These are phyloP conservation scores for Bryconaethiops microstoma DNA, from an alignment of 2,797 vertebrate genomes.

Conservation along the genomic window DNA sequence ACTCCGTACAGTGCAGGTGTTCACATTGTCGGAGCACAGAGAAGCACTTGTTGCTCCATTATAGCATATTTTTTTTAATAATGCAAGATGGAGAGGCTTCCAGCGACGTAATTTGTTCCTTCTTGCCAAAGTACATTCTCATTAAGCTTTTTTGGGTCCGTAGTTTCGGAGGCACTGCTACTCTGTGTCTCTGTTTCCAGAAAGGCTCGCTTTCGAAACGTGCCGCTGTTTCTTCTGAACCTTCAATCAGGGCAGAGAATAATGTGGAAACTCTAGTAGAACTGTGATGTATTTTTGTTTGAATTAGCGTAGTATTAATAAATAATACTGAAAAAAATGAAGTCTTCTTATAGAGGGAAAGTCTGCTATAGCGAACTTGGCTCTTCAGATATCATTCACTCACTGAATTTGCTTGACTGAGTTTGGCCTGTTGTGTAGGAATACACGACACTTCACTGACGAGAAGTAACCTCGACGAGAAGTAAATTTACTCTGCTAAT, in stretches of 20 bases:
- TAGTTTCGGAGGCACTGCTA: constrained; percentile 35
- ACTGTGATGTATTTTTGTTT: background rate
- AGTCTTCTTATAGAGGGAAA: background rate
- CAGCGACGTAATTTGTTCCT: constrained; percentile 72
- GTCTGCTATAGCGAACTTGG: background rate
- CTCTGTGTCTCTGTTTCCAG: background rate
- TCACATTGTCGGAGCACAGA: constrained; percentile 52
- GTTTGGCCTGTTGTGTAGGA: background rate
- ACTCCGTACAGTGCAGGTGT: constrained; percentile 41
- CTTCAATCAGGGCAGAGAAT: background rate
- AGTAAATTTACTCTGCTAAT: background rate
- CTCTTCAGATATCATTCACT: background rate
- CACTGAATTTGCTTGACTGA: background rate
- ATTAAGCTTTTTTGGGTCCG: constrained; percentile 78
- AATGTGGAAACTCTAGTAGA: background rate
- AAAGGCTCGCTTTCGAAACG: background rate
- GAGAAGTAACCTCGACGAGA: too few relatives aligned
- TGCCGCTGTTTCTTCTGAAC: background rate
- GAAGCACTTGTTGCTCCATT: constrained; percentile 68
- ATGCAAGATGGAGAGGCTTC: constrained; percentile 72
- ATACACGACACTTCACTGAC: too few relatives aligned
- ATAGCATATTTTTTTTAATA: constrained; percentile 78
- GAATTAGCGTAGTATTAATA: background rate
- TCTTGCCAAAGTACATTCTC: constrained; percentile 78
- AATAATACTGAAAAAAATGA: background rate